Evolutionary conservation across 2,797 vertebrate genomes (phyloP), one percentile per base, ranked within the genome.

Genomic region (Falco novaeseelandiae): DNA sequence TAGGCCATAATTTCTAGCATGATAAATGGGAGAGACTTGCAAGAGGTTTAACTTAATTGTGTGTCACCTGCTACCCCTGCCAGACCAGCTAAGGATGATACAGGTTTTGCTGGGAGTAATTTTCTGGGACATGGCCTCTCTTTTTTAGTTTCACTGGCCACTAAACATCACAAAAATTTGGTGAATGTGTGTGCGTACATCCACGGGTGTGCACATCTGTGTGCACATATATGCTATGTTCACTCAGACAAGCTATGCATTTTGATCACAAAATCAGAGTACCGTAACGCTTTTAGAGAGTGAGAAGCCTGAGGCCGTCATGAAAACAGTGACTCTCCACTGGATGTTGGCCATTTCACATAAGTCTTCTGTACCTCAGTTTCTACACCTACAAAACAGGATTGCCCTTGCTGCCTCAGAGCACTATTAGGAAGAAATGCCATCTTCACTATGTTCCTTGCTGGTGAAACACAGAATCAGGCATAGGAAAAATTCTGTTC

Each of bases 41-140:
- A n/a, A 95, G 94, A 91, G 36, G 16, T 92, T 96, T 87, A 94
- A 87, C 8, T 94, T 49, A 69, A 44, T 85, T 87, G 81, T 94
- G 71, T 85, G 38, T 85, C 89, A 90, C 46, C 6, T 19, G 30
- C 78, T 90, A 62, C 22, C 54, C 42, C 40, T 74, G 74, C 29
- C 79, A 42, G 55, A 85, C 4, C 59, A 52, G n/a, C 42, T 92
- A 85, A 82, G 69, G 89, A 74, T 87, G 95, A 93, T 12, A 10
- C 2, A 66, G 25, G 12, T 65, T 89, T 76, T 55, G 23, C 81
- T 88, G 79, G 11, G 46, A 67, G 19, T 46, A 6, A 27, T 55
- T 79, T 12, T 10, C 22, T 59, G 78, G 27, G 84, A 81, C 18
- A 21, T 2, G 9, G 9, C 5, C 10, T 83, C 36, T 44, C 29